Evolutionary conservation across 2,797 vertebrate species (phyloP).

Genomic region (Momotus momota): DNA sequence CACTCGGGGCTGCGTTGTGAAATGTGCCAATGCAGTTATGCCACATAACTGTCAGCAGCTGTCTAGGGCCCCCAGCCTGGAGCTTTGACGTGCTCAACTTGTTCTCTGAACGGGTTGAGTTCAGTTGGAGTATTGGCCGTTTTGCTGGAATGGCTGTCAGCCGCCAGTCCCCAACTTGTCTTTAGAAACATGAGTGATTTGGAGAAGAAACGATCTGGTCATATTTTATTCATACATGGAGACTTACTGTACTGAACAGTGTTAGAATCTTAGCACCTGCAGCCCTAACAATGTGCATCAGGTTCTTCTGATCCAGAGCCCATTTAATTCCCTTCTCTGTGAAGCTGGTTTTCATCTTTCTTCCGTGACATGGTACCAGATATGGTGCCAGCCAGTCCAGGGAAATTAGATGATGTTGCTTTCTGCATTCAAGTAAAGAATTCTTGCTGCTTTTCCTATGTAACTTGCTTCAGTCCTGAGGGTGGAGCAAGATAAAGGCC

Average conservation of each 20-base stretch:
- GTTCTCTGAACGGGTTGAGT: slow-evolving; percentile 29
- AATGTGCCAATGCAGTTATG: neutral
- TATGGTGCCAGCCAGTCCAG: slow-evolving; percentile 30
- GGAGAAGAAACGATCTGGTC: slow-evolving; percentile 53
- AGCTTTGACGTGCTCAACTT: neutral
- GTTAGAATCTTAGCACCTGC: slow-evolving; percentile 56
- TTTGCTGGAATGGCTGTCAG: neutral
- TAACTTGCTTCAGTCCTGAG: slow-evolving; percentile 13
- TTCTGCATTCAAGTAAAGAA: slow-evolving; percentile 55
- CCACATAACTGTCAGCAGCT: slow-evolving; percentile 2
- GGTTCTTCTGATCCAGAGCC: slow-evolving; percentile 44
- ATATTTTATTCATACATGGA: slow-evolving; percentile 43
- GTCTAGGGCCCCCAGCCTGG: neutral
- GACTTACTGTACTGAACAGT: slow-evolving; percentile 47
- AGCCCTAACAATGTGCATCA: slow-evolving; percentile 52
- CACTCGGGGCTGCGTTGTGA: neutral
- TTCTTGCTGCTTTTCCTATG: slow-evolving; percentile 39
- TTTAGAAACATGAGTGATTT: slow-evolving; percentile 31
- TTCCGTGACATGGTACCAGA: slow-evolving; percentile 24
- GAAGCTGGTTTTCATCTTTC: slow-evolving; percentile 62
- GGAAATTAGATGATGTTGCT: slow-evolving; percentile 26
- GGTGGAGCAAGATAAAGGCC: slow-evolving; percentile 15
- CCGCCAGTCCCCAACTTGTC: slow-evolving; percentile 13
- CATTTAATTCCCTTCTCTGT: slow-evolving; percentile 34
- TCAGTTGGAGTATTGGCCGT: neutral